These are phyloP conservation scores for Chelon labrosus DNA, from an alignment of 2,797 vertebrate genomes.

Conservation along the genomic window DNA sequence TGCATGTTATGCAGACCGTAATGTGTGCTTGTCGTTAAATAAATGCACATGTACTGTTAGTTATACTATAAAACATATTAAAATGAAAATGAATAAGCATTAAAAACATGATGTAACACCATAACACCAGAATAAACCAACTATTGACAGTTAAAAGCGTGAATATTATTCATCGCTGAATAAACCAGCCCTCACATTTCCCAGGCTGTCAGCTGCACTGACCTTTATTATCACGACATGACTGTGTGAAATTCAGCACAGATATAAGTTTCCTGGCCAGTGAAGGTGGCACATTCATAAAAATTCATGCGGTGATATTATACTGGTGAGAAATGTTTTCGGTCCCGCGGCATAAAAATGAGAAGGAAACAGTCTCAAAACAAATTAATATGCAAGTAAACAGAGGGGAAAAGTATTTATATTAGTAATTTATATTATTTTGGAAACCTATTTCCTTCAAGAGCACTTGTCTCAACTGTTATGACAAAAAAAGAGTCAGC, in stretches of 20 bases:
- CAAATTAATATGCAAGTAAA: slow-evolving; percentile 5
- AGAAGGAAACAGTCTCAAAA: neutral
- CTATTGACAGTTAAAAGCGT: neutral
- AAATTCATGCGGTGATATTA: slow-evolving; percentile 32
- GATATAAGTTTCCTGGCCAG: slow-evolving; percentile 29
- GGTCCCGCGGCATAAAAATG: neutral
- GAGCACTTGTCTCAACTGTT: neutral
- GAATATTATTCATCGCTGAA: slow-evolving; percentile 1
- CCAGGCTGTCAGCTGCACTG: slow-evolving; percentile 15
- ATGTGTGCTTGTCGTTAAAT: neutral
- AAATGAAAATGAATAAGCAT: neutral
- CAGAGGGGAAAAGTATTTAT: neutral
- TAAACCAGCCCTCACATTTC: slow-evolving; percentile 13
- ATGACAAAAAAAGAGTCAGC: neutral
- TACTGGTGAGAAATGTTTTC: slow-evolving; percentile 8
- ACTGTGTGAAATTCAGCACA: slow-evolving; percentile 49
- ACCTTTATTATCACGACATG: slow-evolving; percentile 3
- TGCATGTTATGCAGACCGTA: neutral
- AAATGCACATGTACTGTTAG: neutral
- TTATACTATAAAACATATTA: slow-evolving; percentile 13
- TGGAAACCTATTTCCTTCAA: neutral
- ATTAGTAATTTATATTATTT: neutral
- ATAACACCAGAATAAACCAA: slow-evolving; percentile 1
- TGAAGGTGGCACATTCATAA: slow-evolving; percentile 39
- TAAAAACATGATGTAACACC: neutral